Percentiles rank a stretch among this genome's conserved stretches.
phyloP scores from a whole-genome alignment of 2,113 vertebrate species.

The Scophthalmus maximus region DNA sequence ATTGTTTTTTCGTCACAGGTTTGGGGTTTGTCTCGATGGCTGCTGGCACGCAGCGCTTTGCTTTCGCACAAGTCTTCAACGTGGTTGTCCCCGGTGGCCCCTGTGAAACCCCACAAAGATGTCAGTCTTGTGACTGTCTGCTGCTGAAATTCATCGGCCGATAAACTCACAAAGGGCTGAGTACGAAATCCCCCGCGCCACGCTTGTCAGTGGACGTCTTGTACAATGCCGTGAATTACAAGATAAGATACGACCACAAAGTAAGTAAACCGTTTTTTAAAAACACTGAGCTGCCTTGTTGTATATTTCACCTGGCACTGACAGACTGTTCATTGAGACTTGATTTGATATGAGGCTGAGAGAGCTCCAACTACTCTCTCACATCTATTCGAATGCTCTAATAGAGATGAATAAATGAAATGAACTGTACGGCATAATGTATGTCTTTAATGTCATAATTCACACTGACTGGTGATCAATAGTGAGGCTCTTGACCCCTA shows the following conservation, averaged over 20 bases:
- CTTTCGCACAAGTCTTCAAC: constrained; percentile 66
- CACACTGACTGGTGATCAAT: constrained; percentile 54
- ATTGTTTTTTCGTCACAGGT: constrained; percentile 64
- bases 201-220: not conserved
- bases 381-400: not conserved
- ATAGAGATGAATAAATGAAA: not conserved
- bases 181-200: not conserved
- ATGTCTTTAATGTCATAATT: constrained; percentile 32
- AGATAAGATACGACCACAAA: not conserved
- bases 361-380: not conserved
- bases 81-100: constrained; percentile 22
- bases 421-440: not conserved
- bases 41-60: constrained; percentile 18
- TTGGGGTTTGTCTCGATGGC: constrained; percentile 41
- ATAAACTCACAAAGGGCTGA: constrained; percentile 4
- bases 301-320: not conserved
- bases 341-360: not conserved
- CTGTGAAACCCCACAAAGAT: constrained; percentile 51
- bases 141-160: constrained; percentile 18
- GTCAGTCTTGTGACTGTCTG: constrained; percentile 41
- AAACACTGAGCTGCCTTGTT: not conserved
- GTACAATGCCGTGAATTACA: not conserved
- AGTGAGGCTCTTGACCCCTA: constrained; percentile 40
- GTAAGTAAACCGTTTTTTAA: not conserved
- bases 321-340: not conserved